These are phyloP conservation scores for Lepus europaeus DNA, from an alignment of 2,113 vertebrate species.

Conservation along the genomic window DNA sequence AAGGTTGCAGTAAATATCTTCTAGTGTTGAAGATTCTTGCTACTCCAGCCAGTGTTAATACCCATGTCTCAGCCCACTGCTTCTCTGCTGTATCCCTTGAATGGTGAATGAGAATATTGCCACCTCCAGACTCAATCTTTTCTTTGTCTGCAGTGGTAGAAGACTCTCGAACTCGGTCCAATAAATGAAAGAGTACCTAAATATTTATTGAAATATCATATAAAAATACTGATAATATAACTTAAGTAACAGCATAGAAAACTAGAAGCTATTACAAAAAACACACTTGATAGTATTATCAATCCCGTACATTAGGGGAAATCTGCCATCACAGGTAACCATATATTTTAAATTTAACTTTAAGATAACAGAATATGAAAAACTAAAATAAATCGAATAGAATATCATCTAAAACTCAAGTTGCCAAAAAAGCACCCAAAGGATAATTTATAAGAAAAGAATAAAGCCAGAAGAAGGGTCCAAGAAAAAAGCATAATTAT, in stretches of 20 bases:
- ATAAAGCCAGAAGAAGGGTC: not conserved
- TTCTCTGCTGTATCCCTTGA: constrained; percentile 99
- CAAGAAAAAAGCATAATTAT: constrained; percentile 12
- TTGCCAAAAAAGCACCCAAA: not conserved
- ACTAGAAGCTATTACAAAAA: constrained; percentile 28
- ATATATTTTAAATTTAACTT: constrained; percentile 33
- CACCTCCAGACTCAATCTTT: constrained; percentile 99
- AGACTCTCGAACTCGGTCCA: constrained; percentile 95
- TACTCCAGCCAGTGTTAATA: constrained; percentile 96
- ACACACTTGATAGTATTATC: constrained; percentile 5
- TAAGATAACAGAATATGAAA: constrained; percentile 27
- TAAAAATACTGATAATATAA: constrained; percentile 31
- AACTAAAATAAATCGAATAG: constrained; percentile 6
- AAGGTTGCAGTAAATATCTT: constrained; percentile 95
- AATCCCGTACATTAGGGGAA: constrained; percentile 7
- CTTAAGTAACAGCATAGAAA: not conserved
- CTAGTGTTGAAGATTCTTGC: constrained; percentile 99
- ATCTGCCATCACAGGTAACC: not conserved
- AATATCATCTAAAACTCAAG: constrained; percentile 5
- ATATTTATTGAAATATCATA: constrained; percentile 67
- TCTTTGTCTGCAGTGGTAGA: constrained; percentile 99
- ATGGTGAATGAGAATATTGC: constrained; percentile 99
- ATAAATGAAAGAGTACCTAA: constrained; percentile 97
- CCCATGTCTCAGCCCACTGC: constrained; percentile 99
- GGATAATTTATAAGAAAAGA: not conserved